Conservation (phyloP, 2,888 invertebrate genomes). For the Argyresthia goedartella region DNA sequence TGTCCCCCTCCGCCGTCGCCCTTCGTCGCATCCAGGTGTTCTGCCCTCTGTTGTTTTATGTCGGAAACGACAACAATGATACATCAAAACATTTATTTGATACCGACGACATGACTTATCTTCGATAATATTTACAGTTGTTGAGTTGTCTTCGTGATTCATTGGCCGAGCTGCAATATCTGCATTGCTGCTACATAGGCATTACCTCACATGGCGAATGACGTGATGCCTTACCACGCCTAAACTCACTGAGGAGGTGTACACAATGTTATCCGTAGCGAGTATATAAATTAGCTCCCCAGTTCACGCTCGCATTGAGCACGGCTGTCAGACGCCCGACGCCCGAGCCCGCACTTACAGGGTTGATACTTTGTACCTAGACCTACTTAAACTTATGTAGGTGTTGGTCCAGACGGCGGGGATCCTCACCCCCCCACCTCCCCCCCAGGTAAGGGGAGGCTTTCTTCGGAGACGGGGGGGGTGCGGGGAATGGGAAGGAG, state of each 20-base stretch:
- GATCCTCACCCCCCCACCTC: neutral
- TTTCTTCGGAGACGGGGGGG: conserved; percentile 16
- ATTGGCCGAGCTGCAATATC: too few species aligned
- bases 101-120: too few species aligned
- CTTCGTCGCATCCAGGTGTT: neutral
- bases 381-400: neutral
- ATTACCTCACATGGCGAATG: too few species aligned
- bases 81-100: too few species aligned
- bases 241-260: neutral
- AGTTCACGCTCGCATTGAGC: conserved; percentile 14
- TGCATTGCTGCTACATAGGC: too few species aligned
- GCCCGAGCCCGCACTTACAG: conserved; percentile 9
- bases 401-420: neutral
- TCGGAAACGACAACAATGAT: too few species aligned
- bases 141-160: too few species aligned
- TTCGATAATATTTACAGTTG: too few species aligned
- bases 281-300: neutral
- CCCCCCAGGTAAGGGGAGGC: conserved; percentile 16
- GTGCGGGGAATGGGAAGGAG: conserved; percentile 15
- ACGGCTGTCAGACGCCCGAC: conserved; percentile 19
- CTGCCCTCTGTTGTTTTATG: neutral
- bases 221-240: too few species aligned
- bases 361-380: neutral
- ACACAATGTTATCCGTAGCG: neutral
- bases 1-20: neutral